These are phyloP conservation scores for Bursaphelenchus okinawaensis DNA, from an alignment of 2,888 invertebrate species.

Conservation along the genomic window DNA sequence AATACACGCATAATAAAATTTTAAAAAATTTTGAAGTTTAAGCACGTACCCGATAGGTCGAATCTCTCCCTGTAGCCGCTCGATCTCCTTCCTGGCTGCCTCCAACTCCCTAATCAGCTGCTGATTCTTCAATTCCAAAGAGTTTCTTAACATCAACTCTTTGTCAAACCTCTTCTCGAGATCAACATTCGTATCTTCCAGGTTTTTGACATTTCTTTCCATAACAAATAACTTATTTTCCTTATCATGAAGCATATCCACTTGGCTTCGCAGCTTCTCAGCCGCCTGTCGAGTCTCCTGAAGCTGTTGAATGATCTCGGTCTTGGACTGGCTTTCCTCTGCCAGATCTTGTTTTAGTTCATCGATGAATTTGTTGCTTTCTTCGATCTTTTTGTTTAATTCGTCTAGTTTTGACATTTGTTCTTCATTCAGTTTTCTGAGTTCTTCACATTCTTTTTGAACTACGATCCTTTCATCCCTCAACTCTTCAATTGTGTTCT, in stretches of 20 bases:
- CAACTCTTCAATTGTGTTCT: slow-evolving; percentile 21
- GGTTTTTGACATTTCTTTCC: neutral
- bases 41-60: slow-evolving; percentile 28
- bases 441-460: slow-evolving; percentile 24
- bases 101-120: neutral
- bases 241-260: neutral
- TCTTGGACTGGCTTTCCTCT: slow-evolving; percentile 6
- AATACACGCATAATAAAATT: too few species aligned
- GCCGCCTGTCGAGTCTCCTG: neutral
- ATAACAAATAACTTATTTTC: neutral
- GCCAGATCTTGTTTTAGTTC: neutral
- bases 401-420: slow-evolving; percentile 8
- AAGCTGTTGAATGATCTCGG: slow-evolving; percentile 3
- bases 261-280: neutral
- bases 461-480: slow-evolving; percentile 20
- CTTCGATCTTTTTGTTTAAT: neutral
- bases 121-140: neutral
- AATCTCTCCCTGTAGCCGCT: slow-evolving; percentile 16
- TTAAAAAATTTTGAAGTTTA: too few species aligned
- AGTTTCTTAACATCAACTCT: neutral
- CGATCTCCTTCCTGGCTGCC: slow-evolving; percentile 1
- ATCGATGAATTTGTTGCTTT: neutral
- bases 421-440: slow-evolving; percentile 17
- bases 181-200: neutral
- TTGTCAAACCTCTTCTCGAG: neutral